Conservation (phyloP, 2,113 vertebrate species). For the Podarcis cretensis region DNA sequence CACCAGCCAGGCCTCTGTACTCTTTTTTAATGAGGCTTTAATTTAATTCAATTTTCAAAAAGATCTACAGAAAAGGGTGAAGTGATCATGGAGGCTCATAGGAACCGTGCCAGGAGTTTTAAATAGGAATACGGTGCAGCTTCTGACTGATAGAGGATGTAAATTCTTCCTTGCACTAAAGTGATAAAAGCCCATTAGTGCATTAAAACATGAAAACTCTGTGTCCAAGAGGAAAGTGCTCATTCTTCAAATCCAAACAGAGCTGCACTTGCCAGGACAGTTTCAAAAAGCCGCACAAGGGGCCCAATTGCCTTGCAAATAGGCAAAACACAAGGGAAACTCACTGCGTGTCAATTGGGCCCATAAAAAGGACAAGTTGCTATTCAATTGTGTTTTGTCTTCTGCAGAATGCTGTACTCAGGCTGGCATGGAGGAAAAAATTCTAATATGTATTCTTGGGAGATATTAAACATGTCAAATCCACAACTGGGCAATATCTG, state of each 20-base stretch:
- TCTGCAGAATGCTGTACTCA: neutral
- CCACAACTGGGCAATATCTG: no score
- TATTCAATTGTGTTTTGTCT: neutral
- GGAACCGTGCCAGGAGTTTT: neutral
- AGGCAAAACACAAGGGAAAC: neutral
- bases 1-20: neutral
- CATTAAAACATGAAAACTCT: conserved; percentile 10
- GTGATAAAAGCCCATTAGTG: neutral
- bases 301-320: neutral
- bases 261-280: neutral
- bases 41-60: neutral
- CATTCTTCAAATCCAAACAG: neutral
- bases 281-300: neutral
- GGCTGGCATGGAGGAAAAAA: neutral
- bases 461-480: neutral
- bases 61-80: neutral
- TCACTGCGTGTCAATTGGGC: neutral
- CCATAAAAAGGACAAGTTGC: neutral
- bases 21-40: neutral
- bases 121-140: neutral
- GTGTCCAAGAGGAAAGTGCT: conserved; percentile 6
- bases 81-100: neutral
- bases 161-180: neutral
- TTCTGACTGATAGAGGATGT: neutral
- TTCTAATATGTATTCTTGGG: neutral